Conservation (phyloP, 2,113 vertebrate species). For the Apeltes quadracus region DNA sequence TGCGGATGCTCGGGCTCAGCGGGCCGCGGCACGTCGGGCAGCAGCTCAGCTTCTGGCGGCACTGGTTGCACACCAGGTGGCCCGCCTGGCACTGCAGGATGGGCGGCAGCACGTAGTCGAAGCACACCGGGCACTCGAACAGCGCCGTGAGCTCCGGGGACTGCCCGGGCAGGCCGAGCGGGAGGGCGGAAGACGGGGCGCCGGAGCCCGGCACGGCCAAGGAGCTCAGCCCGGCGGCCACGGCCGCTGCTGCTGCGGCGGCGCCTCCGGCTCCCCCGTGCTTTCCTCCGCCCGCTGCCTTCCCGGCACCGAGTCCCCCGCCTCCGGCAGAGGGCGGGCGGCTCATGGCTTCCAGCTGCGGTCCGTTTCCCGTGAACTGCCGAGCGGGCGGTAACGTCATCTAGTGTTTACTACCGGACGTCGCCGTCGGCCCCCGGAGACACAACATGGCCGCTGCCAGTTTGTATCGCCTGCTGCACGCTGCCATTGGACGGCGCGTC, state of each 20-base stretch:
- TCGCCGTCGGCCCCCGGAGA: conserved; percentile 60
- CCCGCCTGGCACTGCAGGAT: conserved; percentile 84
- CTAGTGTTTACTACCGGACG: conserved; percentile 56
- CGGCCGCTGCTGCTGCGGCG: conserved; percentile 36
- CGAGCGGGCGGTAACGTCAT: conserved; percentile 44
- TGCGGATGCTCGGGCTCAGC: conserved; percentile 82
- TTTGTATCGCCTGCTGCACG: conserved; percentile 61
- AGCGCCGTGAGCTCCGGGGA: conserved; percentile 80
- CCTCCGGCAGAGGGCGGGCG: conserved; percentile 78
- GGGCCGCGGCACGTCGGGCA: conserved; percentile 83
- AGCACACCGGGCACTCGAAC: conserved; percentile 84
- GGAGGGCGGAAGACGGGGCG: conserved; percentile 50
- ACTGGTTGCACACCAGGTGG: conserved; percentile 82
- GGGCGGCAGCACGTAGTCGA: conserved; percentile 84
- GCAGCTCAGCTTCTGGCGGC: conserved; percentile 83
- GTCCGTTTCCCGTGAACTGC: conserved; percentile 24
- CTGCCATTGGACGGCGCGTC: conserved; percentile 48
- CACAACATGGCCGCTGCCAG: conserved; percentile 79
- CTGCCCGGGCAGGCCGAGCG: conserved; percentile 61
- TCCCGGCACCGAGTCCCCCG: conserved; percentile 78
- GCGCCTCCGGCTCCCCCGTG: conserved; percentile 73
- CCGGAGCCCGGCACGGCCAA: conserved; percentile 65
- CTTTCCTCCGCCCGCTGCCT: conserved; percentile 74
- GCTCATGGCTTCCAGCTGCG: conserved; percentile 74
- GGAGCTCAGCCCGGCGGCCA: conserved; percentile 60